phyloP scores from a whole-genome alignment of 2,888 invertebrate species.

The Drosophila borealis region DNA sequence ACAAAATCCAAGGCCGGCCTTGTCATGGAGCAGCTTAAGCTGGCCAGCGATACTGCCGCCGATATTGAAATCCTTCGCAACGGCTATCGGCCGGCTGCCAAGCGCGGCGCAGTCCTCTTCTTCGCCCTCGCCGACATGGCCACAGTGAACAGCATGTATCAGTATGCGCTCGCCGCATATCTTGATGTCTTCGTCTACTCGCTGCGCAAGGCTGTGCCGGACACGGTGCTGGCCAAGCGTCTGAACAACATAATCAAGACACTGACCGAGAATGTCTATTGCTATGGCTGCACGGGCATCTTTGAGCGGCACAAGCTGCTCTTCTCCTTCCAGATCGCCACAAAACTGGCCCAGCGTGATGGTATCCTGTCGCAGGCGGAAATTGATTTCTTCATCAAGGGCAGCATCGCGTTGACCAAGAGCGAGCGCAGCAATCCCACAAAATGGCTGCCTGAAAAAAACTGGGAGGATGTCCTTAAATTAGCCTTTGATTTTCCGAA shows the following conservation, averaged over 20 bases:
- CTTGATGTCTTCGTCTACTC: constrained; percentile 93
- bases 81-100: constrained; percentile 93
- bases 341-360: constrained; percentile 91
- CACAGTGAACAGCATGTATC: constrained; percentile 95
- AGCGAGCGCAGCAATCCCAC: constrained; percentile 88
- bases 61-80: constrained; percentile 94
- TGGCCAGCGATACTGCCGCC: constrained; percentile 90
- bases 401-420: constrained; percentile 92
- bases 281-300: constrained; percentile 96
- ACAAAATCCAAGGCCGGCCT: constrained; percentile 94
- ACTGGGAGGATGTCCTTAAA: constrained; percentile 94
- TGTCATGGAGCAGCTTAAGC: constrained; percentile 91
- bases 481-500: constrained; percentile 89
- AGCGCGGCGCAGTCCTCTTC: constrained; percentile 94
- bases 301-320: constrained; percentile 96
- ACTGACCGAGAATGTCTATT: constrained; percentile 94
- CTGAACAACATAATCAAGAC: constrained; percentile 93
- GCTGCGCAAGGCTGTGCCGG: constrained; percentile 92
- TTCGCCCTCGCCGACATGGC: constrained; percentile 96
- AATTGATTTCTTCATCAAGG: constrained; percentile 96
- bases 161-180: constrained; percentile 94
- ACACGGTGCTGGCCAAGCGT: constrained; percentile 90
- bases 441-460: constrained; percentile 89
- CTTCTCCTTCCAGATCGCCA: constrained; percentile 96
- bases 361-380: constrained; percentile 88